Base-by-base conservation (phyloP, 2,888 invertebrate species). In the Troglohyphantes excavatus region DNA sequence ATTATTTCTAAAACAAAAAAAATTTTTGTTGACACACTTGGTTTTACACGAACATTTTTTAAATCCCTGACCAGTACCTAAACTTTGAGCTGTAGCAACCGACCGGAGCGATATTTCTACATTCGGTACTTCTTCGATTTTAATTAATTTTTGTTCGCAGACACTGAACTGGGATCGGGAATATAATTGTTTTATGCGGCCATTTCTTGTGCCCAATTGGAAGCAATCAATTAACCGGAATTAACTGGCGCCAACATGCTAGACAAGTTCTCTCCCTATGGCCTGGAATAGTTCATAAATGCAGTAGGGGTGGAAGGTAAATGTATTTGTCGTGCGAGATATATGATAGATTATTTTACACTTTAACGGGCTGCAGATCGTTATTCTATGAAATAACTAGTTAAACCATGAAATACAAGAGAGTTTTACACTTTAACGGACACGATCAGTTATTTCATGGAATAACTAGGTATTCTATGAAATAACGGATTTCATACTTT, bases 401-500 rank as follows among this genome's bases (percentile, higher is more conserved):
- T 83, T 83, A 72, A 83, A 83, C 83, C 83, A 83, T 83, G 73
- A 73, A 83, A 83, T 83, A 83, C 83, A 83, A 83, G 73, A 73
- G 63, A 83, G 83, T 83, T 83, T 83, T 83, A 83, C 83, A 46
- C 72, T 84, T 84, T 67, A 84, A 84, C 75, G 73, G 75, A 67
- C 75, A 75, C 59, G 84, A 84, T 84, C 84, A 84, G 84, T 84
- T 84, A 84, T 84, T 84, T 67, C 84, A 75, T 84, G 75, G 67
- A 84, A 75, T 84, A 84, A 84, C 84, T 84, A 84, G 84, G 84
- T 84, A 84, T 84, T 84, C 75, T 84, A 85, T 75, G 26, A 85
- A 85, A 85, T 85, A 85, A 85, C 84, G 84, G 84, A 83, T 83
- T 81, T 81, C 81, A 81, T 81, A 81, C 81, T 81, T 81, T 81